Conservation (phyloP, 2,888 invertebrate species). For the Rosalia funebris region DNA sequence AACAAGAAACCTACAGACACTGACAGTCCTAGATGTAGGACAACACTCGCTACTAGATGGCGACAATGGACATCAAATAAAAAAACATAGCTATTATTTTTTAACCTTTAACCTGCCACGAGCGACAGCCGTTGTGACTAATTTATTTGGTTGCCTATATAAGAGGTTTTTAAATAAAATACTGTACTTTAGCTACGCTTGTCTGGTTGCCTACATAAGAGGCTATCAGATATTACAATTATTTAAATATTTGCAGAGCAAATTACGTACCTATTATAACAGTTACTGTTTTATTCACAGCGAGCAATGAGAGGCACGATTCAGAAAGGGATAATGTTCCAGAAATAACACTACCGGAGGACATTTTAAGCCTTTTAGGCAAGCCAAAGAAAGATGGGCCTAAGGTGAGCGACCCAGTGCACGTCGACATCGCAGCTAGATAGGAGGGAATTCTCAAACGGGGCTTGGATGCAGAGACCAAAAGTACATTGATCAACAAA, state of each 20-base stretch:
- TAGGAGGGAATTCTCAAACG: constrained; percentile 1
- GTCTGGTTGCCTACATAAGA: constrained; percentile 3
- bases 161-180: too few relatives aligned
- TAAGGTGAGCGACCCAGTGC: constrained; percentile 3
- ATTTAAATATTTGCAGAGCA: neutral
- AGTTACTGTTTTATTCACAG: neutral
- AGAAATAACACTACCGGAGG: constrained; percentile 6
- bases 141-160: neutral
- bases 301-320: neutral
- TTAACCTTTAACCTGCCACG: neutral
- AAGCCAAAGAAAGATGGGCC: neutral
- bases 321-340: constrained; percentile 6
- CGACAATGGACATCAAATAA: too few relatives aligned
- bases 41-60: neutral
- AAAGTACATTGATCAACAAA: neutral
- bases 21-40: constrained; percentile 8
- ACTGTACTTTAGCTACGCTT: neutral
- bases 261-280: neutral
- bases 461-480: constrained; percentile 5
- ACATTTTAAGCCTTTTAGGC: constrained; percentile 9
- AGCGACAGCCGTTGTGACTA: neutral
- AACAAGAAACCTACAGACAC: neutral
- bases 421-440: constrained; percentile 10
- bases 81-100: neutral
- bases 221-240: constrained; percentile 1